Conservation (phyloP, 2,797 vertebrate species). For the Rhodeus uyekii region DNA sequence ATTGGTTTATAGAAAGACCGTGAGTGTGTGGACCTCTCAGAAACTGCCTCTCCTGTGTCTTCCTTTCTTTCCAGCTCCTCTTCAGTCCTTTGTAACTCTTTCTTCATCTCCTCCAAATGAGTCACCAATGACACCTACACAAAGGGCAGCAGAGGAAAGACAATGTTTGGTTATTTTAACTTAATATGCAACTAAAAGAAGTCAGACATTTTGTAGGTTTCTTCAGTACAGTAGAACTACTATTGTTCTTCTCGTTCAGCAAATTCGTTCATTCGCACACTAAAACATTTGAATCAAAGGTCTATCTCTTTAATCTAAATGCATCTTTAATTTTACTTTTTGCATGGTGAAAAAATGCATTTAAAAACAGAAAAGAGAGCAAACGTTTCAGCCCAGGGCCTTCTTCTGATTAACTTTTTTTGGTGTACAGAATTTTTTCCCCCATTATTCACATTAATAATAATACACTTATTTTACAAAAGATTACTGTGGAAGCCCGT, state of each 20-base stretch:
- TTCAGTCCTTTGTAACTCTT: slow-evolving; percentile 75
- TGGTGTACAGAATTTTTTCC: no score
- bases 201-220: neutral
- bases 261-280: no score
- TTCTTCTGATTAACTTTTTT: no score
- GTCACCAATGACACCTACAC: slow-evolving; percentile 32
- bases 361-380: no score
- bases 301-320: no score
- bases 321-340: no score
- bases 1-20: neutral
- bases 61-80: slow-evolving; percentile 84
- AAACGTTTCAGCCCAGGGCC: no score
- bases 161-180: neutral
- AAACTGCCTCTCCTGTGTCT: slow-evolving; percentile 81
- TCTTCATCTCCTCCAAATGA: slow-evolving; percentile 83
- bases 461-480: no score
- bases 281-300: no score
- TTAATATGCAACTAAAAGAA: neutral
- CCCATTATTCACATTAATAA: no score
- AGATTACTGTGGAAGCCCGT: no score
- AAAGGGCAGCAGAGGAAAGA: neutral
- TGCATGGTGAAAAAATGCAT: no score
- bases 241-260: neutral
- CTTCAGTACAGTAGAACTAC: neutral
- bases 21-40: slow-evolving; percentile 80